Conservation (phyloP, 2,888 invertebrate species). For the Athalia rosae region DNA sequence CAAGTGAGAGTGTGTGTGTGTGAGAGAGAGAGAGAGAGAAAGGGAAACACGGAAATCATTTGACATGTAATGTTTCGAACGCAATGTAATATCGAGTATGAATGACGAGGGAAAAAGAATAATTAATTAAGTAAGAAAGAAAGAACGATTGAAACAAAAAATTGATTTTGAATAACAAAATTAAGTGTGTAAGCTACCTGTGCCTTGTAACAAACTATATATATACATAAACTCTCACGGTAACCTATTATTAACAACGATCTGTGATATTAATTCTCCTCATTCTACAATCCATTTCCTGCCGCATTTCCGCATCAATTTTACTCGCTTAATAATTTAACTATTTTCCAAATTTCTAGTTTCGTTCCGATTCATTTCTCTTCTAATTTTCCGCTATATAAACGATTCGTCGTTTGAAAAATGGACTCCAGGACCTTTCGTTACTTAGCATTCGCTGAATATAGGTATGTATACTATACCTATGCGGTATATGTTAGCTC, state of each 20-base stretch:
- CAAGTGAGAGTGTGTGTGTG: neutral
- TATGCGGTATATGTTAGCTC: neutral
- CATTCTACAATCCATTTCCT: neutral
- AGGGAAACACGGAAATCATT: neutral
- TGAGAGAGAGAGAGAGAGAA: neutral
- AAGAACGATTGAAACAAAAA: slow-evolving; percentile 45
- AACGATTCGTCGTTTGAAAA: no score
- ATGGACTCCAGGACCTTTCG: no score
- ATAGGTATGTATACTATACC: neutral
- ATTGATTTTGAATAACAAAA: slow-evolving; percentile 53
- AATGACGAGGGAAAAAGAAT: neutral
- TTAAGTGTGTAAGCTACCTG: slow-evolving; percentile 73
- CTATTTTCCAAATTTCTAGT: neutral
- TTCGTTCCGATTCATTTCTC: no score
- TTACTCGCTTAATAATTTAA: no score
- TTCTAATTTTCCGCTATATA: no score
- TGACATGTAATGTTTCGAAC: neutral
- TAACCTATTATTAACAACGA: slow-evolving; percentile 56
- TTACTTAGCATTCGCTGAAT: no score
- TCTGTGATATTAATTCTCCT: neutral
- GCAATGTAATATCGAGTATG: slow-evolving; percentile 29
- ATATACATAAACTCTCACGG: slow-evolving; percentile 62
- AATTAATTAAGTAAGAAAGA: slow-evolving; percentile 15
- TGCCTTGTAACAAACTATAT: slow-evolving; percentile 73
- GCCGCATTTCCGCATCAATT: neutral